A percentile compares a stretch with the other conserved stretches of the same genome.
Conservation (phyloP, 2,113 vertebrate species). For the Corythoichthys haematopterus region DNA sequence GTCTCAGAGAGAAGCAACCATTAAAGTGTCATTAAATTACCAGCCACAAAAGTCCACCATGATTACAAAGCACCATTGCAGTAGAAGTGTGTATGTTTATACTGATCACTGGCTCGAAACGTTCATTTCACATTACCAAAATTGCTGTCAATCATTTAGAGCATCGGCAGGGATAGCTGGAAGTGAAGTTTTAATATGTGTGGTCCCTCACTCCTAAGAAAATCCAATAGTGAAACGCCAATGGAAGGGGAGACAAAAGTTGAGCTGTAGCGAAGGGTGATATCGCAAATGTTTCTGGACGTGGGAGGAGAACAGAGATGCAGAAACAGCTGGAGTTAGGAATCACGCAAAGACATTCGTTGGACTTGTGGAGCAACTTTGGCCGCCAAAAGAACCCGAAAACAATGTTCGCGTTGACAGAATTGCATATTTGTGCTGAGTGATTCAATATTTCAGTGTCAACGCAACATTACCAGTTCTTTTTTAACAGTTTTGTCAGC, state of each 20-base stretch:
- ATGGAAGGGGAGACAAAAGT: conserved; percentile 1
- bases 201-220: neutral
- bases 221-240: neutral
- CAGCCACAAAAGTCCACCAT: neutral
- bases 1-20: neutral
- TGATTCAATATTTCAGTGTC: conserved; percentile 1
- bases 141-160: conserved; percentile 11
- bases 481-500: neutral
- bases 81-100: neutral
- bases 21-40: conserved; percentile 4
- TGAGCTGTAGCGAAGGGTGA: neutral
- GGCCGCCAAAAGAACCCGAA: conserved; percentile 4
- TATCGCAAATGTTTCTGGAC: conserved; percentile 18
- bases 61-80: conserved; percentile 5
- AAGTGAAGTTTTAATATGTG: conserved; percentile 6
- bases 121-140: conserved; percentile 4
- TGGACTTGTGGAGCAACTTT: conserved; percentile 14
- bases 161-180: conserved; percentile 6
- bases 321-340: conserved; percentile 31
- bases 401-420: neutral
- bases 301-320: conserved; percentile 20
- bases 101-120: neutral
- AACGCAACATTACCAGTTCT: neutral
- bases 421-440: neutral
- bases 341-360: conserved; percentile 30